Percentiles rank a stretch among this genome's conserved stretches.
Conservation (phyloP, 2,888 invertebrate species). For the Laothoe populi region DNA sequence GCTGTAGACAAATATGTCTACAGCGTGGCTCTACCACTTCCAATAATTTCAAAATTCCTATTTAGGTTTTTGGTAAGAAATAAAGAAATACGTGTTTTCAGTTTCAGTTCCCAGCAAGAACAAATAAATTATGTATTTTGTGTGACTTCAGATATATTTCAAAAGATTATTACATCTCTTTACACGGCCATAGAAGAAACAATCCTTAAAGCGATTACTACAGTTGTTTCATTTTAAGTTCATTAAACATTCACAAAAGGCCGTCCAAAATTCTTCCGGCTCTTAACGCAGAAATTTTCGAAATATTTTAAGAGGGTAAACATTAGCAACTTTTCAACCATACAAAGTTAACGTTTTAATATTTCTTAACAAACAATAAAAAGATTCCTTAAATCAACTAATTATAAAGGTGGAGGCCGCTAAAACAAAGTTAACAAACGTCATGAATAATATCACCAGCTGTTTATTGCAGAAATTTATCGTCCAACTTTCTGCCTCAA, state of each 20-base stretch:
- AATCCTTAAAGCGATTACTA: constrained; percentile 1
- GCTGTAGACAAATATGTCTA: no score
- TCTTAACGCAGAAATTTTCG: constrained; percentile 1
- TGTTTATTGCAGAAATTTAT: constrained; percentile 78
- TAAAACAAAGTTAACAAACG: constrained; percentile 75
- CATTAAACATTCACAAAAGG: constrained; percentile 22
- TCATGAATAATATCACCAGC: constrained; percentile 79
- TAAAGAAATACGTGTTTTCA: no score
- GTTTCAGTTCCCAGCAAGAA: no score
- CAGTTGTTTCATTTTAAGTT: constrained; percentile 17
- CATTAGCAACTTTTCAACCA: constrained; percentile 16
- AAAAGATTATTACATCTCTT: neutral
- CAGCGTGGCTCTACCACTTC: no score
- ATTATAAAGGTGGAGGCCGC: constrained; percentile 68
- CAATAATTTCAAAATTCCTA: no score
- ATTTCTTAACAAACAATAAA: constrained; percentile 28
- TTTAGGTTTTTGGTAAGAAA: no score
- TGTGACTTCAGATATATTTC: neutral
- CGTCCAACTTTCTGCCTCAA: constrained; percentile 68
- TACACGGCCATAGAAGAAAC: neutral
- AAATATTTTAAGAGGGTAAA: constrained; percentile 16
- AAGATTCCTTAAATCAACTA: constrained; percentile 62
- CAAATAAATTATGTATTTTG: no score
- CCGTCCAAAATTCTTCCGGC: neutral
- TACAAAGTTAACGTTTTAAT: constrained; percentile 23